Percentiles rank a stretch among this genome's conserved stretches.
Conservation (phyloP, 2,113 vertebrate genomes). For the Arothron firmamentum region DNA sequence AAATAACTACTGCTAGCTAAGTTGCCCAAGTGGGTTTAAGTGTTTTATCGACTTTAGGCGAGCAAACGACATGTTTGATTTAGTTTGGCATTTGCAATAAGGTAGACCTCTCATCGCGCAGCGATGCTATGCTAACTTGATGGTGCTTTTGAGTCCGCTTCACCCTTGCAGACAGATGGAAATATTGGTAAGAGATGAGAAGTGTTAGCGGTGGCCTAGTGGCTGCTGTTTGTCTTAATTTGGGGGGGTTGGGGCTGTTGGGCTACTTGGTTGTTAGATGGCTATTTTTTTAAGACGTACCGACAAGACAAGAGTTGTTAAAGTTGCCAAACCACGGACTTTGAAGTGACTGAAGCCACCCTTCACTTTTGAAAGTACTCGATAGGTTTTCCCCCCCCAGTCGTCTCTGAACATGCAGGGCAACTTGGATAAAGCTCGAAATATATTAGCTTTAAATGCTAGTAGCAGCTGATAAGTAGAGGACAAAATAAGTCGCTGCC, state of each 20-base stretch:
- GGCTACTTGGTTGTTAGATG: constrained; percentile 17
- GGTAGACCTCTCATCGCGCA: not conserved
- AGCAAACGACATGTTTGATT: constrained; percentile 15
- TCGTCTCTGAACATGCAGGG: constrained; percentile 47
- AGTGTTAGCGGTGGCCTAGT: constrained; percentile 71
- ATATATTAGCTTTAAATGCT: constrained; percentile 58
- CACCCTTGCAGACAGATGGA: constrained; percentile 61
- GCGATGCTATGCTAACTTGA: constrained; percentile 57
- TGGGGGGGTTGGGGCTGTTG: constrained; percentile 54
- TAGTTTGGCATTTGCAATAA: constrained; percentile 10
- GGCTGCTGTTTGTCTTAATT: constrained; percentile 62
- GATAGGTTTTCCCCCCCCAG: constrained; percentile 22
- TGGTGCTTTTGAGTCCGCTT: constrained; percentile 56
- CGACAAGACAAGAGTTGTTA: not conserved
- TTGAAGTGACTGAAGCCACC: not conserved
- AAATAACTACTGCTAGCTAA: constrained; percentile 61
- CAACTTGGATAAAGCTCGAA: constrained; percentile 60
- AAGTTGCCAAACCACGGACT: constrained; percentile 1
- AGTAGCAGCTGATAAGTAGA: constrained; percentile 29
- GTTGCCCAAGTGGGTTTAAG: constrained; percentile 41
- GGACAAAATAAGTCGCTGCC: constrained; percentile 10
- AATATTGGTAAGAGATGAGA: constrained; percentile 65
- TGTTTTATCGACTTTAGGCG: constrained; percentile 2
- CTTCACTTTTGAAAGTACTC: constrained; percentile 26
- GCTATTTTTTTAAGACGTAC: constrained; percentile 13